Percentiles rank a stretch among this genome's conserved stretches.
Evolutionary conservation across 1,140 invertebrate species (phyloP).

Genomic region (Bombus balteatus): DNA sequence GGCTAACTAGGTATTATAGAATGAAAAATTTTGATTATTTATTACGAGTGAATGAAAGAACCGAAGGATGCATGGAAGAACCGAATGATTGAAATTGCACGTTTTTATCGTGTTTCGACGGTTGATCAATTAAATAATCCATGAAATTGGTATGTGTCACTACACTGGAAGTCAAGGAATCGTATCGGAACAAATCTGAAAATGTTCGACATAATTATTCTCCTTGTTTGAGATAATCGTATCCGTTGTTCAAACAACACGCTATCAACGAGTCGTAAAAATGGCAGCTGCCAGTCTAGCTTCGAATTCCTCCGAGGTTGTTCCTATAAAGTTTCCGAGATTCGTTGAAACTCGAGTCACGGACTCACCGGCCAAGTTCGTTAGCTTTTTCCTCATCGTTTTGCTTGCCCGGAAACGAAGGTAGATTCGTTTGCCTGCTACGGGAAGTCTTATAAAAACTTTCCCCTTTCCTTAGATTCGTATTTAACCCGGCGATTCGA

Average conservation of each 20-base stretch:
- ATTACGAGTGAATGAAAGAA: not conserved
- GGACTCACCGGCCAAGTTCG: constrained; percentile 30
- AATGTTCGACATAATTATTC: not conserved
- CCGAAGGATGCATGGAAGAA: not conserved
- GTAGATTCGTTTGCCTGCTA: constrained; percentile 26
- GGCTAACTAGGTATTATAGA: not conserved
- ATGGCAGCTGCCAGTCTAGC: constrained; percentile 2
- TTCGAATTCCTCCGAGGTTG: not conserved
- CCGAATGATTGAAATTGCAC: not conserved
- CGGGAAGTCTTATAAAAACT: constrained; percentile 33
- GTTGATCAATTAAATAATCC: not conserved
- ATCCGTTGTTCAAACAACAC: not conserved
- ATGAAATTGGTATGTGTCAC: too few relatives aligned
- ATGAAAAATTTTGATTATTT: not conserved
- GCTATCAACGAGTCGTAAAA: constrained; percentile 26
- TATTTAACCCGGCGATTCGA: constrained; percentile 8
- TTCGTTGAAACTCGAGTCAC: constrained; percentile 26
- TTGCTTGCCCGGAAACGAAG: not conserved
- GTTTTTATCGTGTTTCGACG: not conserved
- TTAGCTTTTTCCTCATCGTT: constrained; percentile 21
- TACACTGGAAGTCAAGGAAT: fast-evolving
- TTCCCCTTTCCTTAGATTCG: not conserved
- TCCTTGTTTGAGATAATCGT: not conserved
- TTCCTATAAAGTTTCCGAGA: constrained; percentile 2
- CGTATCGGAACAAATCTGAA: not conserved